Evolutionary conservation across 92 coral and sea anemone genomes (phyloP).

Genomic region (Parazoanthus darwini): DNA sequence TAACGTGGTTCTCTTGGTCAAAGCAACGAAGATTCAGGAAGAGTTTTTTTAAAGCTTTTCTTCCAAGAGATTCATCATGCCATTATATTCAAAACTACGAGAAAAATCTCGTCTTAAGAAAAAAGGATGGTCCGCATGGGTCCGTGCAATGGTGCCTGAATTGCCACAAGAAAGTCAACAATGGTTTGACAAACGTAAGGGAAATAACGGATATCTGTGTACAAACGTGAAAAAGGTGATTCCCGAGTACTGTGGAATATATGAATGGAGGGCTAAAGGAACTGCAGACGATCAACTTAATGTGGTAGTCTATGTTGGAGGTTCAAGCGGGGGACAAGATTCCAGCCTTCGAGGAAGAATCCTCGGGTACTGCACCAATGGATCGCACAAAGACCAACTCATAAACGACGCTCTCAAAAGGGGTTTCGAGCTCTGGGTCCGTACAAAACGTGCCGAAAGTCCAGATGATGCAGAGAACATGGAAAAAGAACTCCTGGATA

Average conservation of each 20-base stretch:
- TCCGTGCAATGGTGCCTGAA: no score
- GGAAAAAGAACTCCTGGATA: conserved; percentile 22
- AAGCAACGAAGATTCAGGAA: no score
- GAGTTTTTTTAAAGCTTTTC: no score
- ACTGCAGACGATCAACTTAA: not conserved
- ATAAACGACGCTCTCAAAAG: conserved; percentile 50
- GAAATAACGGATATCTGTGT: no score
- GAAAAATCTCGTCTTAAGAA: no score
- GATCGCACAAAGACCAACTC: conserved; percentile 43
- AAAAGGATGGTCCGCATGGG: no score
- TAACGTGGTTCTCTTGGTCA: no score
- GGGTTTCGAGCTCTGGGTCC: conserved; percentile 65
- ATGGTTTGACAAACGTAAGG: no score
- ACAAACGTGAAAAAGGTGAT: not conserved
- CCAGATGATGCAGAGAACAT: not conserved
- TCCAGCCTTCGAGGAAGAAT: conserved; percentile 53
- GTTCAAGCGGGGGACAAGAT: conserved; percentile 52
- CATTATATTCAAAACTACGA: no score
- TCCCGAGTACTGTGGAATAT: conserved; percentile 54
- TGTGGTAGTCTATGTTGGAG: conserved; percentile 65
- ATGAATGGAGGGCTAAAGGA: conserved; percentile 62
- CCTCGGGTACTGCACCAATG: conserved; percentile 49
- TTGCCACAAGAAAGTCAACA: no score
- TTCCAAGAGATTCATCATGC: no score
- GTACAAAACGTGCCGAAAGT: conserved; percentile 40